A percentile compares a stretch with the other conserved stretches of the same genome.
Evolutionary conservation across 1,140 invertebrate species (phyloP).

Genomic region (Megalonaias nervosa): DNA sequence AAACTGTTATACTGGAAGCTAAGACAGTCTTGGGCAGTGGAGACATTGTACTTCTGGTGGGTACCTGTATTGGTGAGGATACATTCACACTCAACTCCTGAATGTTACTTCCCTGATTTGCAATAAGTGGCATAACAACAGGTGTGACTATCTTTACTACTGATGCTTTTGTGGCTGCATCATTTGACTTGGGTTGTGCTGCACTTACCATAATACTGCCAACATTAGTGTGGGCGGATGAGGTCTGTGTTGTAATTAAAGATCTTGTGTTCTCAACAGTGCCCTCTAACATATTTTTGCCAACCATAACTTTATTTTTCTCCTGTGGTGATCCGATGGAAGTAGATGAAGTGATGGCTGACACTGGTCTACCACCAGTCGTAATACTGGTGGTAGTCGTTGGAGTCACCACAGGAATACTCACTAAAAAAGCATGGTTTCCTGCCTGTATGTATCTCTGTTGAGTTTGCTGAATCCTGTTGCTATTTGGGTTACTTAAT

Average conservation of each 20-base stretch:
- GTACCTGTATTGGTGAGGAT: constrained; percentile 19
- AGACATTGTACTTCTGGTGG: neutral
- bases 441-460: constrained; percentile 19
- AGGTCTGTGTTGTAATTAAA: too few relatives aligned
- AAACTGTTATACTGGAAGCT: too few relatives aligned
- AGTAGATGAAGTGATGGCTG: constrained; percentile 30
- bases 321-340: constrained; percentile 50
- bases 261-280: too few relatives aligned
- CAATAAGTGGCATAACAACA: too few relatives aligned
- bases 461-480: neutral
- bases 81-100: neutral
- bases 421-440: constrained; percentile 58
- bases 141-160: too few relatives aligned
- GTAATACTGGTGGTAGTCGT: constrained; percentile 34
- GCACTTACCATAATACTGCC: too few relatives aligned
- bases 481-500: too few relatives aligned
- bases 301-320: constrained; percentile 35
- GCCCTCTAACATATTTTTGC: neutral
- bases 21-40: too few relatives aligned
- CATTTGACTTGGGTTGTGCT: too few relatives aligned
- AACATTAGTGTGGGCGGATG: too few relatives aligned
- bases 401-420: constrained; percentile 55
- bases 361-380: constrained; percentile 32
- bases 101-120: too few relatives aligned
- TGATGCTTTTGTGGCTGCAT: too few relatives aligned